Percentiles rank a stretch among this genome's conserved stretches.
These are phyloP conservation scores for Synergus itoensis DNA, from an alignment of 2,888 invertebrate species.

Conservation along the genomic window DNA sequence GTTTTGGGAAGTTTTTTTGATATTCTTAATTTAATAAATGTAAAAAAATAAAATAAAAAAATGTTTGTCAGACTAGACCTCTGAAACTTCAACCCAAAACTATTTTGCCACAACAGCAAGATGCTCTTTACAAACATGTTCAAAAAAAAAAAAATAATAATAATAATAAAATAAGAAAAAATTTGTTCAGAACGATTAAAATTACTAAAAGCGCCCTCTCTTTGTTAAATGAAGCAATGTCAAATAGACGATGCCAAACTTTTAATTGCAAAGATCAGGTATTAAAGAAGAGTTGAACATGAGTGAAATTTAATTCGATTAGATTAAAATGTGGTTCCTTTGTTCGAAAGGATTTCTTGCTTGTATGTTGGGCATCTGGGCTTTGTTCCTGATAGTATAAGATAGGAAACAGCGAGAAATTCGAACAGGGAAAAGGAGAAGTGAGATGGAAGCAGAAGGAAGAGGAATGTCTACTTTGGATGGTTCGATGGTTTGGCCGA, in stretches of 20 bases:
- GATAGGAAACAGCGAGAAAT: conserved; percentile 34
- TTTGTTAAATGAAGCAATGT: not conserved
- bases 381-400: conserved; percentile 24
- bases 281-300: conserved; percentile 18
- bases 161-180: no score
- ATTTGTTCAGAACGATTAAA: no score
- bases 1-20: no score
- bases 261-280: conserved; percentile 12
- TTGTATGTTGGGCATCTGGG: conserved; percentile 44
- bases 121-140: no score
- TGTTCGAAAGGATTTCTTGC: conserved; percentile 50
- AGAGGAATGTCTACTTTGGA: conserved; percentile 54
- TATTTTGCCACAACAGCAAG: no score
- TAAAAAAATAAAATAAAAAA: no score
- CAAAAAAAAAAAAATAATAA: no score
- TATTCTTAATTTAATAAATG: no score
- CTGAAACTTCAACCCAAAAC: no score
- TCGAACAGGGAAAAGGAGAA: conserved; percentile 44
- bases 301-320: conserved; percentile 58
- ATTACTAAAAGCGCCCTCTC: no score
- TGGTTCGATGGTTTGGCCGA: conserved; percentile 46
- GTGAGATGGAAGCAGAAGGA: conserved; percentile 34
- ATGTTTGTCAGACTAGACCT: no score
- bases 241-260: not conserved
- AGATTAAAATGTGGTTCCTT: conserved; percentile 55